Evolutionary conservation across 2,888 invertebrate genomes (phyloP).

Genomic region (Caenorhabditis wallacei): DNA sequence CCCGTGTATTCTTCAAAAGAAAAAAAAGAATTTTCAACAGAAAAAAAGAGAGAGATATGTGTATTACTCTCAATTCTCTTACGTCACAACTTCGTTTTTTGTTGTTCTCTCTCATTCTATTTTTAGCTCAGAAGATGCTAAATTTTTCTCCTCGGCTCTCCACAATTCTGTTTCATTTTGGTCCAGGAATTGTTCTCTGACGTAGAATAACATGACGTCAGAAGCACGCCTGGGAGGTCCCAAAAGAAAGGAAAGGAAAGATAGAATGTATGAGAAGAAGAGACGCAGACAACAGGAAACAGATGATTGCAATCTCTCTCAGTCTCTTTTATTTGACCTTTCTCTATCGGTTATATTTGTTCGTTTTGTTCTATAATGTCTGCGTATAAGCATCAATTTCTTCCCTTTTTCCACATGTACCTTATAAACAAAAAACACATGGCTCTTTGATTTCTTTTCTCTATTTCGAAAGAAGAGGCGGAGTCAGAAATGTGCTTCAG

Average conservation of each 20-base stretch:
- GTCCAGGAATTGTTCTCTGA: constrained; percentile 33
- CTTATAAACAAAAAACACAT: constrained; percentile 11
- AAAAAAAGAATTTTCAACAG: background rate
- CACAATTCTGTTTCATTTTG: constrained; percentile 16
- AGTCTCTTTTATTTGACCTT: constrained; percentile 24
- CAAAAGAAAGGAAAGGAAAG: constrained; percentile 1
- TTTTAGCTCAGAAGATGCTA: constrained; percentile 27
- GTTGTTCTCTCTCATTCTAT: constrained; percentile 8
- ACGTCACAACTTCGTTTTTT: constrained; percentile 22
- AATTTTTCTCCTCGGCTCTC: constrained; percentile 12
- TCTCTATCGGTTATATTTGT: constrained; percentile 25
- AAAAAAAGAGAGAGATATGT: background rate
- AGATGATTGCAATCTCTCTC: constrained; percentile 25
- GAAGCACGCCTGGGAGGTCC: constrained; percentile 8
- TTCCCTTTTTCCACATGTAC: background rate
- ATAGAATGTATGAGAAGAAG: constrained; percentile 12
- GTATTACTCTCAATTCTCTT: constrained; percentile 10
- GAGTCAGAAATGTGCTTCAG: constrained; percentile 22
- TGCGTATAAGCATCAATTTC: constrained; percentile 10
- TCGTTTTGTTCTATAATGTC: constrained; percentile 12
- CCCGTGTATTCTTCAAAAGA: too few species aligned
- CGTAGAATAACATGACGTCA: constrained; percentile 27
- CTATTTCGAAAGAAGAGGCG: constrained; percentile 20
- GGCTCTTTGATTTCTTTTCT: background rate
- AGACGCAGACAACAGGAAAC: constrained; percentile 18